A percentile compares a stretch with the other conserved stretches of the same genome.
Conservation (phyloP, 2,113 vertebrate genomes). For the Coregonus clupeaformis region DNA sequence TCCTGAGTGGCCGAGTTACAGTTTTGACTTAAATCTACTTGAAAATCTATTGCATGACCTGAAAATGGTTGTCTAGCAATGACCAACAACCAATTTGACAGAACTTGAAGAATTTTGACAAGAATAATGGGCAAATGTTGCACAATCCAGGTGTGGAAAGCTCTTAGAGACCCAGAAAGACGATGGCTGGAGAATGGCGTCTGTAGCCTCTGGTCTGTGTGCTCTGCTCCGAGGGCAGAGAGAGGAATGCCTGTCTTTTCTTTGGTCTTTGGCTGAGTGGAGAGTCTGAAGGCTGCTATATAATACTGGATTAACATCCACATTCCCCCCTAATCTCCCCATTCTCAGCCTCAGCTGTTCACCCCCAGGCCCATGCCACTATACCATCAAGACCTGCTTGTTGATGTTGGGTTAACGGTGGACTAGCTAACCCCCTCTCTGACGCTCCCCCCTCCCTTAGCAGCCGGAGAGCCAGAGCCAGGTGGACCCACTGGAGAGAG, state of each 20-base stretch:
- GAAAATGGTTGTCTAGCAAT: too few relatives aligned
- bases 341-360: conserved; percentile 47
- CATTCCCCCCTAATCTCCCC: conserved; percentile 69
- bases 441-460: conserved; percentile 11
- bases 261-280: conserved; percentile 43
- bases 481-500: conserved; percentile 11
- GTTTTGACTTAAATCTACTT: too few relatives aligned
- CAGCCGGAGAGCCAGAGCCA: conserved; percentile 18
- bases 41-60: too few relatives aligned
- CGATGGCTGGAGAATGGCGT: conserved; percentile 56
- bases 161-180: too few relatives aligned
- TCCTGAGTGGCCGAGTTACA: too few relatives aligned
- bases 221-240: conserved; percentile 17
- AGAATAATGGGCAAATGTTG: too few relatives aligned
- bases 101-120: too few relatives aligned
- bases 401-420: conserved; percentile 17
- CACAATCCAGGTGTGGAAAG: too few relatives aligned
- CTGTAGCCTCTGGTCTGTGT: conserved; percentile 19
- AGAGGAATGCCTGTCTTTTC: conserved; percentile 62
- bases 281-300: conserved; percentile 47
- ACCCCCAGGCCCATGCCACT: conserved; percentile 43
- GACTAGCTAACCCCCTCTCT: neutral
- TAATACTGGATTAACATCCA: conserved; percentile 66
- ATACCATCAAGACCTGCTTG: conserved; percentile 38
- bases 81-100: too few relatives aligned